Conservation (phyloP, 2,797 vertebrate species). For the Hydrolagus colliei region DNA sequence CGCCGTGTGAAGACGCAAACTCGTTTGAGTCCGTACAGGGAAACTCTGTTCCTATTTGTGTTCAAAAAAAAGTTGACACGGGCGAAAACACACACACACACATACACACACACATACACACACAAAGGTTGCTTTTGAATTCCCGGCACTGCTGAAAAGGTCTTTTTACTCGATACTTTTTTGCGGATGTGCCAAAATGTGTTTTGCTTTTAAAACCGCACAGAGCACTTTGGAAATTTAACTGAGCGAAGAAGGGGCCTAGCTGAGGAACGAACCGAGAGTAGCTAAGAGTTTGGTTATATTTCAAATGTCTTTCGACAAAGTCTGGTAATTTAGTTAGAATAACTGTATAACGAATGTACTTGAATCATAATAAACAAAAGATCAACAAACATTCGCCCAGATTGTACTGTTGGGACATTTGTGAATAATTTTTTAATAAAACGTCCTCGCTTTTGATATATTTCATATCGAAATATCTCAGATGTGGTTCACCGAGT, state of each 20-base stretch:
- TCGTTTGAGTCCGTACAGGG: background rate
- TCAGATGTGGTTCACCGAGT: too few relatives aligned
- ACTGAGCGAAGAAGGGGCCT: background rate
- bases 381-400: background rate
- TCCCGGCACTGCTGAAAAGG: background rate
- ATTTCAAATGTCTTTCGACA: too few relatives aligned
- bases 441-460: too few relatives aligned
- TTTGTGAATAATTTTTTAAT: too few relatives aligned
- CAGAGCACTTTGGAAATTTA: background rate
- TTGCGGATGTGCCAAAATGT: background rate
- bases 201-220: background rate
- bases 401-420: too few relatives aligned
- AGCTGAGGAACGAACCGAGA: background rate
- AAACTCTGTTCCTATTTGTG: background rate
- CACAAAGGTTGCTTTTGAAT: too few relatives aligned
- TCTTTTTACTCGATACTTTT: background rate
- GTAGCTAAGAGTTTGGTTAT: too few relatives aligned
- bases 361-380: too few relatives aligned
- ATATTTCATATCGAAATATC: too few relatives aligned
- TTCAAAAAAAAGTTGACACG: background rate
- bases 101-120: too few relatives aligned
- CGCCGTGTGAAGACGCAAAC: background rate
- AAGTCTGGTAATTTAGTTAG: too few relatives aligned
- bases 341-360: too few relatives aligned
- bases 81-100: background rate